A percentile compares a stretch with the other conserved stretches of the same genome.
Evolutionary conservation across 2,797 vertebrate genomes (phyloP).

Genomic region (Sebastes glaucus): DNA sequence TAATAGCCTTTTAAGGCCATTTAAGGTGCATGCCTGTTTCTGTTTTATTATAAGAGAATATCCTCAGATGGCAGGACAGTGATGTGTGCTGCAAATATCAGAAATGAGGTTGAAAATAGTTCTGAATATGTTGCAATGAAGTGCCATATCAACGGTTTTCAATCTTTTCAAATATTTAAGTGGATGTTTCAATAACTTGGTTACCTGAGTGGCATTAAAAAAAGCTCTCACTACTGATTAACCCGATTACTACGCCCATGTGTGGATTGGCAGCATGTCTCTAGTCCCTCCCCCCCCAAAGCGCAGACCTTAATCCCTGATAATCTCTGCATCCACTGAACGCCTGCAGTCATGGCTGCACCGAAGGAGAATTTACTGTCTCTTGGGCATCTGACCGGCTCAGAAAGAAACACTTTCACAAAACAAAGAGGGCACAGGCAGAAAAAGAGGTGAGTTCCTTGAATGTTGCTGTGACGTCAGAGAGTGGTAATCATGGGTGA

Average conservation of each 20-base stretch:
- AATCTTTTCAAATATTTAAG: neutral
- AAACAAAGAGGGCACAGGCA: constrained; percentile 15
- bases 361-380: constrained; percentile 51
- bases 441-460: constrained; percentile 67
- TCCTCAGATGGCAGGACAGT: neutral
- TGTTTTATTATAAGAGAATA: too few species aligned
- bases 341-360: constrained; percentile 58
- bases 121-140: neutral
- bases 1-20: too few species aligned
- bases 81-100: neutral
- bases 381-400: constrained; percentile 29
- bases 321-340: constrained; percentile 74
- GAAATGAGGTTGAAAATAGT: neutral
- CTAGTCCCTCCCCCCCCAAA: constrained; percentile 50
- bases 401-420: constrained; percentile 39
- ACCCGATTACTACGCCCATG: neutral
- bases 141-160: neutral
- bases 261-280: constrained; percentile 16
- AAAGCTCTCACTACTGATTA: neutral
- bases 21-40: too few species aligned
- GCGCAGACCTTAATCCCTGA: constrained; percentile 73
- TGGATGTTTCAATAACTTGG: neutral
- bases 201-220: neutral
- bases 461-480: neutral
- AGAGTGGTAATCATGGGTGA: neutral